Evolutionary conservation across 2,888 invertebrate species (phyloP).

Genomic region (Drosophila trichaetosa): DNA sequence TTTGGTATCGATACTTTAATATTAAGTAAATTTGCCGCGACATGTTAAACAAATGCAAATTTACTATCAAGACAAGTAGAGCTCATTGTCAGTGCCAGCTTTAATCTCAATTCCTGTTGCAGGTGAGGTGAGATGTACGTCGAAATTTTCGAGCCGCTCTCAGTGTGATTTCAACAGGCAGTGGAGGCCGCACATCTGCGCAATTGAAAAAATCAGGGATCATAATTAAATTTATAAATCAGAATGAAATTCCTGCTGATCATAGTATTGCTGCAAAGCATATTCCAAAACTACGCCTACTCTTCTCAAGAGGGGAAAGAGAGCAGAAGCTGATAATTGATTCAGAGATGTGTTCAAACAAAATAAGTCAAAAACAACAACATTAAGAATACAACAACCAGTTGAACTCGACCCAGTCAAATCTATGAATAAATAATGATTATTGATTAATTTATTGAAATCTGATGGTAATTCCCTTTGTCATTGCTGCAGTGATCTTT

Average conservation of each 20-base stretch:
- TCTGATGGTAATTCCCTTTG: not conserved
- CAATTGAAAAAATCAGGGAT: not conserved
- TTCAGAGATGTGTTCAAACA: conserved; percentile 7
- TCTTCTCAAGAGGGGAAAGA: not conserved
- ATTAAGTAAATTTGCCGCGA: not conserved
- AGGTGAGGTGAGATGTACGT: conserved; percentile 11
- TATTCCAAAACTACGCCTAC: conserved; percentile 29
- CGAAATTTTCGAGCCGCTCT: conserved; percentile 37
- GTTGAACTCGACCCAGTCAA: conserved; percentile 60
- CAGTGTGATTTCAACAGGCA: conserved; percentile 54
- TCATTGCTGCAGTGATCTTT: conserved; percentile 54
- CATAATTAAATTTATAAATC: not conserved
- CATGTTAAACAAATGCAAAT: not conserved
- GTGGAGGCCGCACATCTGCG: conserved; percentile 11
- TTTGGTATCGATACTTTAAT: not conserved
- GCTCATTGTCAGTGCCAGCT: not conserved
- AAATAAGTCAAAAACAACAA: conserved; percentile 9
- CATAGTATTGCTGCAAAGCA: conserved; percentile 24
- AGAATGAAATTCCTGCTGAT: conserved; percentile 38
- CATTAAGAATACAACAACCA: conserved; percentile 40
- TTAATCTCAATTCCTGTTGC: not conserved
- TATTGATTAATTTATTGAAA: not conserved
- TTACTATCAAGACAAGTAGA: not conserved
- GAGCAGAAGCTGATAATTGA: conserved; percentile 5
- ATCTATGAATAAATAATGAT: conserved; percentile 28